Evolutionary conservation across 2,888 invertebrate species (phyloP), one percentile per base, ranked within the genome.

Genomic region (Homarus gammarus): DNA sequence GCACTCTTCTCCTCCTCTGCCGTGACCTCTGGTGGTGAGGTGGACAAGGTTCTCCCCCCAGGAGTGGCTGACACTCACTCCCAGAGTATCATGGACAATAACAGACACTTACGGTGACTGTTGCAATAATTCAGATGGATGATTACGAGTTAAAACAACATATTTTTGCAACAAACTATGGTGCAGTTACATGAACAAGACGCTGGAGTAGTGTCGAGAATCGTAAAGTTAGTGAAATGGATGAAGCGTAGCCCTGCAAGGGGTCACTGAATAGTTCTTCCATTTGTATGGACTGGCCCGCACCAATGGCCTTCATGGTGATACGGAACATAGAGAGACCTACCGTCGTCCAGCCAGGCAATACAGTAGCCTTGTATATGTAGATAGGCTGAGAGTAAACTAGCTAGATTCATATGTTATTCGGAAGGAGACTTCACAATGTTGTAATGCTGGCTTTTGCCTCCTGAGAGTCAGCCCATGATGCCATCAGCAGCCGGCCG

Each of bases 301-400:
- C 73, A 73, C 40, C 36, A 40, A 18, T 31, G 38, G 73, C 73
- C 40, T 73, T 73, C 73, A 38, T n/a, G 36, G 73, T 73, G 73
- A 73, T 70, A 40, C 73, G 38, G 73, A 38, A 73, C 56, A 22
- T 56, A 44, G 75, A 44, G 38, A n/a, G 44, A 44, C n/a, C 44
- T 31, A 22, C 75, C 75, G 44, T 75, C 75, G 75, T 75, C 75
- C 75, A 75, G 44, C 36, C 44, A 44, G 75, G 75, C 75, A 75
- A 75, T 75, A 75, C 75, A 44, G 8, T 73, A 75, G 75, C 75
- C 75, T 75, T 75, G 75, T 75, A 44, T 27, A 75, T 75, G 49
- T 75, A 75, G 75, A 40, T 75, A 75, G 75, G 44, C 40, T 31
- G 44, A 75, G 22, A 75, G 75, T 75, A 75, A 12, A 75, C 33